A percentile compares a stretch with the other conserved stretches of the same genome.
Evolutionary conservation across 2,888 invertebrate species (phyloP).

Genomic region (Koerneria pararmatus): DNA sequence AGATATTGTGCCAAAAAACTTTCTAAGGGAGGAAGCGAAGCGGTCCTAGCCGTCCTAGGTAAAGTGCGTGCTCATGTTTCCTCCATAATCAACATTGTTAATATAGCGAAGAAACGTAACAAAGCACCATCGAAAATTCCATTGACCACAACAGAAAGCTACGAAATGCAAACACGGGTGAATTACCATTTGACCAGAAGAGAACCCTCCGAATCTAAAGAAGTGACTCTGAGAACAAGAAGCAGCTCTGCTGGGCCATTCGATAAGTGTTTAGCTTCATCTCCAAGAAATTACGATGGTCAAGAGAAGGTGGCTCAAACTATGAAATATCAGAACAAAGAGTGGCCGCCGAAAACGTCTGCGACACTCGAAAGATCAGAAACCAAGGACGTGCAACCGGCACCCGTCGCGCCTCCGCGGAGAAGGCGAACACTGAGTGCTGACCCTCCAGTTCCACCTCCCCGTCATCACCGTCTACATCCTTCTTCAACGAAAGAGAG

Average conservation of each 20-base stretch:
- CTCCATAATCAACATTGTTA: slow-evolving; percentile 35
- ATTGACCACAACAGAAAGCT: neutral
- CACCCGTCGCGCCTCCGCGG: slow-evolving; percentile 21
- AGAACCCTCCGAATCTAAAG: slow-evolving; percentile 1
- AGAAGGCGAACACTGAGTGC: slow-evolving; percentile 20
- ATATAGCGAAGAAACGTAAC: slow-evolving; percentile 25
- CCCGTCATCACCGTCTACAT: slow-evolving; percentile 14
- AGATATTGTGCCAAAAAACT: slow-evolving; percentile 45
- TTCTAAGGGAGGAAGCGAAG: slow-evolving; percentile 45
- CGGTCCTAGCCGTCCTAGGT: slow-evolving; percentile 46
- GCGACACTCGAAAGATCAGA: neutral
- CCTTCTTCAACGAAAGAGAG: slow-evolving; percentile 24
- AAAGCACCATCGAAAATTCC: slow-evolving; percentile 1
- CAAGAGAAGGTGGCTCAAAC: slow-evolving; percentile 1
- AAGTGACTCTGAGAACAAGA: neutral
- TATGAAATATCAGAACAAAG: no score
- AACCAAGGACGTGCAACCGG: slow-evolving; percentile 7
- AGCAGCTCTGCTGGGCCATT: no score
- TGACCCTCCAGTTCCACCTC: slow-evolving; percentile 11
- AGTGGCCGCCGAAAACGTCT: no score
- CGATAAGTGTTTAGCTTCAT: no score
- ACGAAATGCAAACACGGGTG: slow-evolving; percentile 31
- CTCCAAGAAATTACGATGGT: no score
- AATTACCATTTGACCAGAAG: slow-evolving; percentile 28
- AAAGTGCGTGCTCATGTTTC: slow-evolving; percentile 40